Evolutionary conservation across 2,113 vertebrate species (phyloP), one percentile per base, ranked within the genome.

Genomic region (Centropus unirufus): DNA sequence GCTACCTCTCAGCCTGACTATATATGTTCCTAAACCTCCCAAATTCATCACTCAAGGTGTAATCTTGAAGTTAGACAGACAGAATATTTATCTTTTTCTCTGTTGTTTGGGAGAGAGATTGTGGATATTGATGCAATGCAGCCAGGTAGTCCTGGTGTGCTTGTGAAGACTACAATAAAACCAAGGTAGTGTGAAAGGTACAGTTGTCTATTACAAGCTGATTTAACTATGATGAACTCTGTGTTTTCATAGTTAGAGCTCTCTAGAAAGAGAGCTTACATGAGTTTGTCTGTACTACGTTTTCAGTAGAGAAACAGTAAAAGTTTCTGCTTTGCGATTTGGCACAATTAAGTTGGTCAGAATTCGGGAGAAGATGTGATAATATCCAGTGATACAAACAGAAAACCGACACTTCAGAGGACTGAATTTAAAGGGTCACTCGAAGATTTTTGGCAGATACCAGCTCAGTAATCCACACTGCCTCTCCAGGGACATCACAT

Each of bases 1-100:
- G 15, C 6, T 29, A 46, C 0, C 14, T 6, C 5, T 72, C 29
- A 12, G 0, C 5, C 14, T 72, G 24, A 19, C 16, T 27, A 1
- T 8, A 0, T 21, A 7, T 16, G 3, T 17, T 72, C 67, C 10
- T 46, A 17, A 29, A 8, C 5, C 68, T 76, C 24, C 8, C 13
- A 55, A 61, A 51, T 11, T 15, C 51, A 69, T 14, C 23, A 84
- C 32, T 5, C 22, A 11, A 66, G 40, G 8, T 26, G 30, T 89
- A 64, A 68, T 21, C 18, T 32, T 73, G 11, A 75, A 22, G 8
- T 42, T 14, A 51, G 39, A 30, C 12, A 34, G 40, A 26, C 0
- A 19, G 15, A 34, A 19, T 36, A 24, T 29, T 79, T 58, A 2
- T 70, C 21, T 24, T 59, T 72, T 32, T 58, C 14, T 3, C 2